Percentiles rank a stretch among this genome's conserved stretches.
phyloP scores from a whole-genome alignment of 1,140 invertebrate species.

The Euura lappo region DNA sequence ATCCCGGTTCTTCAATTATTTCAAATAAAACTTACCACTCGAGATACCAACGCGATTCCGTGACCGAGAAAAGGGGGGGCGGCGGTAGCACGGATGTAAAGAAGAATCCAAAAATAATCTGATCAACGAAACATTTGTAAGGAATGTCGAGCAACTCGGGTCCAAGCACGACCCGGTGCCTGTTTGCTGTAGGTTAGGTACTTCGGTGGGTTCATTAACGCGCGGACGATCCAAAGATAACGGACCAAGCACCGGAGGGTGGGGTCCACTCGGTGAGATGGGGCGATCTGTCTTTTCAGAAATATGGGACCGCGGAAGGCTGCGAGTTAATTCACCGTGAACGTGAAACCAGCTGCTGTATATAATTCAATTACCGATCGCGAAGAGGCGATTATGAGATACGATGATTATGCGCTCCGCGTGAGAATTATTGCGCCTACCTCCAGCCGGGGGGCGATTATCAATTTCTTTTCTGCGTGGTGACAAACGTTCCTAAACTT shows the following conservation, averaged over 20 bases:
- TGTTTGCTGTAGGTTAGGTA: constrained; percentile 14
- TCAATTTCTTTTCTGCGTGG: too few species aligned
- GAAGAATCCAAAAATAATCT: constrained; percentile 33
- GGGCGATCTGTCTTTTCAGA: constrained; percentile 2
- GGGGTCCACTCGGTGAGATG: constrained; percentile 21
- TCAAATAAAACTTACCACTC: background rate
- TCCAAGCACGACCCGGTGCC: background rate
- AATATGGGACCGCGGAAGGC: background rate
- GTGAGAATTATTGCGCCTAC: too few species aligned
- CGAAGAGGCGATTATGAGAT: too few species aligned
- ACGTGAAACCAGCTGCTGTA: too few species aligned
- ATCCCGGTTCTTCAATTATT: background rate
- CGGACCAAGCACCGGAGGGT: constrained; percentile 29
- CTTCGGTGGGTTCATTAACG: constrained; percentile 44
- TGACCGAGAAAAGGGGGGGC: background rate
- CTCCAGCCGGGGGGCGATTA: too few species aligned
- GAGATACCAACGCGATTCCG: background rate
- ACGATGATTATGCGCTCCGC: too few species aligned
- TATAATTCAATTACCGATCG: too few species aligned
- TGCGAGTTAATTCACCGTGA: background rate
- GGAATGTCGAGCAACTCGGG: constrained; percentile 47
- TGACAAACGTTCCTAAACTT: too few species aligned
- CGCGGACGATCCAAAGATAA: constrained; percentile 43
- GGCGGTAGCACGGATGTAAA: background rate
- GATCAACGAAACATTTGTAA: constrained; percentile 46